Conservation (phyloP, 2,113 vertebrate genomes). For the Vombatus ursinus region DNA sequence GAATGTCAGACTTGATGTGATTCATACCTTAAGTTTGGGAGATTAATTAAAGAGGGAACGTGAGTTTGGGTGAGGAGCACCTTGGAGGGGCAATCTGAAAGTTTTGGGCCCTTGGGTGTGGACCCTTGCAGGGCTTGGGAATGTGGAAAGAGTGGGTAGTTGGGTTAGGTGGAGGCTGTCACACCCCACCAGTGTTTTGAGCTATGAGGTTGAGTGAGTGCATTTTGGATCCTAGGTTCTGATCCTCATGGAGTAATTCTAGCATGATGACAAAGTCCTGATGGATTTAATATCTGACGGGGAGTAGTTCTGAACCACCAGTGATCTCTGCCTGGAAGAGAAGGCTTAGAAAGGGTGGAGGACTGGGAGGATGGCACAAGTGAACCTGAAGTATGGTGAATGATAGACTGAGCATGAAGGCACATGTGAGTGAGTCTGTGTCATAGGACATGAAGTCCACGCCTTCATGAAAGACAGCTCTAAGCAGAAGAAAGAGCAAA, state of each 20-base stretch:
- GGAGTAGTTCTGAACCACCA: neutral
- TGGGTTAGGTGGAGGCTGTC: neutral
- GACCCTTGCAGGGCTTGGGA: neutral
- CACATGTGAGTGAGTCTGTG: neutral
- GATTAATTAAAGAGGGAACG: neutral
- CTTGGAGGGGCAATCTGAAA: neutral
- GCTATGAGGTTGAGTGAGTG: neutral
- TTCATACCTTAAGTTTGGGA: neutral
- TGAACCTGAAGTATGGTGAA: neutral
- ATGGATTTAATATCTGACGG: neutral
- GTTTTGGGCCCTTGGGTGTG: neutral
- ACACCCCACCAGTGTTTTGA: neutral
- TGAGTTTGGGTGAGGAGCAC: neutral
- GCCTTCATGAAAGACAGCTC: neutral
- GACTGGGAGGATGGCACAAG: neutral
- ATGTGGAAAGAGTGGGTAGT: neutral
- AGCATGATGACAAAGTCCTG: neutral
- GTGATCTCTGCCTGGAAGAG: neutral
- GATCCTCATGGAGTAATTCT: neutral
- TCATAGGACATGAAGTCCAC: neutral
- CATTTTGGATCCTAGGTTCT: neutral
- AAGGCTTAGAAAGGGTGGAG: neutral
- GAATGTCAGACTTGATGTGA: neutral
- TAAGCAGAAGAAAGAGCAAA: neutral
- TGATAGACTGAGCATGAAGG: neutral